phyloP scores from a whole-genome alignment of 2,888 invertebrate species.

The Aphidoletes aphidimyza region DNA sequence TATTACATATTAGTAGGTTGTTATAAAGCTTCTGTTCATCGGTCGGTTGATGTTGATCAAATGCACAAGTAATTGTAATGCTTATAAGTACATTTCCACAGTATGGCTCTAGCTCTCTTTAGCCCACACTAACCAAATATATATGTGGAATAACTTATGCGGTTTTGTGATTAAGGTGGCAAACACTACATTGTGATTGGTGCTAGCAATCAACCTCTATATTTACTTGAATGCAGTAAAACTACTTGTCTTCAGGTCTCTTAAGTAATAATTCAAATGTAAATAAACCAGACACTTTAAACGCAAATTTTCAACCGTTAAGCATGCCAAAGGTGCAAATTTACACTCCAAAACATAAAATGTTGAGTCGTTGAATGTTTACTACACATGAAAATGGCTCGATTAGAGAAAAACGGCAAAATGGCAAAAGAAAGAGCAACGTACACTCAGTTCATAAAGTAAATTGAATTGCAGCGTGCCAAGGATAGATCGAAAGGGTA shows the following conservation, averaged over 20 bases:
- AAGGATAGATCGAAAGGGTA: no score
- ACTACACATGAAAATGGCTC: neutral
- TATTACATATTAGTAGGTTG: neutral
- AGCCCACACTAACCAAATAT: neutral
- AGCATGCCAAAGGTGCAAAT: neutral
- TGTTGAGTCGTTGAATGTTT: neutral
- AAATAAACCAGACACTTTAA: slow-evolving; percentile 7
- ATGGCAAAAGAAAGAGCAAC: no score
- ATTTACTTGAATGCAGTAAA: neutral
- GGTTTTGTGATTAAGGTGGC: neutral
- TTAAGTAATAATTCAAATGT: slow-evolving; percentile 24
- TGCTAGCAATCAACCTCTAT: no score
- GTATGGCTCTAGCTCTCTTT: neutral
- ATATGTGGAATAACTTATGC: slow-evolving; percentile 19
- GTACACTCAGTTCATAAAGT: no score
- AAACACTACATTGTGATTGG: neutral
- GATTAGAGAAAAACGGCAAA: no score
- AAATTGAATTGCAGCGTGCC: no score
- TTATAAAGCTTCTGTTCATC: neutral
- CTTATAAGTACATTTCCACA: neutral
- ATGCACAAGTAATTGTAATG: neutral
- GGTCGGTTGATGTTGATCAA: neutral
- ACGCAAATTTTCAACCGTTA: neutral
- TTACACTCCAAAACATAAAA: neutral
- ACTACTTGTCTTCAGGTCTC: slow-evolving; percentile 21